Conservation (phyloP, 2,888 invertebrate genomes). For the Chironomus tentans region DNA sequence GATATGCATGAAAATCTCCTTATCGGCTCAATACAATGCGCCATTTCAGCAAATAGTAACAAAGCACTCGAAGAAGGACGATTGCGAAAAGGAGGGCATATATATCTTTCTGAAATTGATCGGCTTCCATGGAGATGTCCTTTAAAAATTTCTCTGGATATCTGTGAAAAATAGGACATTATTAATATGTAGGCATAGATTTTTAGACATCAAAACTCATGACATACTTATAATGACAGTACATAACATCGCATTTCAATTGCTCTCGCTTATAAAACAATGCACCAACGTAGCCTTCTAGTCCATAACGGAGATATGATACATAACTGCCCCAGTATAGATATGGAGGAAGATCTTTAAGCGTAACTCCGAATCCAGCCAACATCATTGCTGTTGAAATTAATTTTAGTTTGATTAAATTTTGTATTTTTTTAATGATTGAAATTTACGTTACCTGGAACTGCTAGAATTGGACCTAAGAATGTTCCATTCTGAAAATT, state of each 20-base stretch:
- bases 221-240: conserved; percentile 66
- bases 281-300: conserved; percentile 76
- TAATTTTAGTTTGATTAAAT: background rate
- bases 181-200: background rate
- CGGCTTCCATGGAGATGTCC: conserved; percentile 69
- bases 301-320: conserved; percentile 82
- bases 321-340: conserved; percentile 86
- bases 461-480: conserved; percentile 80
- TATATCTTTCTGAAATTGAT: conserved; percentile 78
- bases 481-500: conserved; percentile 79
- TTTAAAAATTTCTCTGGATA: conserved; percentile 70
- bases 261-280: conserved; percentile 73
- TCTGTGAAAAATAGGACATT: conserved; percentile 40
- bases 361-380: conserved; percentile 87
- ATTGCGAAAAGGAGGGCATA: conserved; percentile 61
- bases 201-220: background rate
- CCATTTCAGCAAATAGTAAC: conserved; percentile 68
- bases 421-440: background rate
- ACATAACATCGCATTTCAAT: conserved; percentile 64
- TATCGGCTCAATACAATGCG: conserved; percentile 62
- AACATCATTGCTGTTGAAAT: conserved; percentile 78
- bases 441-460: conserved; percentile 42
- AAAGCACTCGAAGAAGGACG: conserved; percentile 52
- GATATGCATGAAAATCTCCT: conserved; percentile 26
- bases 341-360: conserved; percentile 76